These are phyloP conservation scores for Triplophysa bombifrons DNA, from an alignment of 2,797 vertebrate species.

Conservation along the genomic window DNA sequence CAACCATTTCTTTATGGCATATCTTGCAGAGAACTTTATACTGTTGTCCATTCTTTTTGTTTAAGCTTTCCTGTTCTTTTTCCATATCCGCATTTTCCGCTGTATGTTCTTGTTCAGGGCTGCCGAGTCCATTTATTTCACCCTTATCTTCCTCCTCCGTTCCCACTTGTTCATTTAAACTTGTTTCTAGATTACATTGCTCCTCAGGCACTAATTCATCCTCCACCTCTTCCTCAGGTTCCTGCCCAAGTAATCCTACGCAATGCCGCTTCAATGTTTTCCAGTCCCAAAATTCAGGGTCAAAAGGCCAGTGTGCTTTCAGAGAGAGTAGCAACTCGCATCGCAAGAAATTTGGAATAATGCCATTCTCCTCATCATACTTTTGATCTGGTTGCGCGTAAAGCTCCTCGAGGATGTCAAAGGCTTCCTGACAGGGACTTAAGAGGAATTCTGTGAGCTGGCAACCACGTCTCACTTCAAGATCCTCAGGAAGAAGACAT, in stretches of 20 bases:
- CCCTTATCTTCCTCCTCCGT: slow-evolving; percentile 43
- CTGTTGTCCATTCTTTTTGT: slow-evolving; percentile 77
- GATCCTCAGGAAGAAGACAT: slow-evolving; percentile 90
- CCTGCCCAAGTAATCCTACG: slow-evolving; percentile 85
- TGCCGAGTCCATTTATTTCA: slow-evolving; percentile 32
- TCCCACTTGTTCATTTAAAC: slow-evolving; percentile 66
- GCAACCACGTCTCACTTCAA: slow-evolving; percentile 94
- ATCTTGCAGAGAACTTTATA: slow-evolving; percentile 90
- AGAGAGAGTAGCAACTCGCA: slow-evolving; percentile 93
- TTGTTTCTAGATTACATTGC: slow-evolving; percentile 69
- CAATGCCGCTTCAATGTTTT: slow-evolving; percentile 95
- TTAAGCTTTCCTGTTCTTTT: slow-evolving; percentile 54
- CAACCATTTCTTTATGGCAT: slow-evolving; percentile 88
- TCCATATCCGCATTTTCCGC: neutral
- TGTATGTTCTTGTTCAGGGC: slow-evolving; percentile 10
- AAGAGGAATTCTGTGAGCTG: slow-evolving; percentile 95
- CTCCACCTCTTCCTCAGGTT: slow-evolving; percentile 77
- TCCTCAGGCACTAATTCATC: slow-evolving; percentile 73
- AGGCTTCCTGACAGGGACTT: slow-evolving; percentile 84
- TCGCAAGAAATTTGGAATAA: slow-evolving; percentile 94
- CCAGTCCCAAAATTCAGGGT: slow-evolving; percentile 99
- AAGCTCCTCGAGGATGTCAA: slow-evolving; percentile 87
- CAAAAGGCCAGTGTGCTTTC: slow-evolving; percentile 97
- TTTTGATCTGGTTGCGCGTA: slow-evolving; percentile 94
- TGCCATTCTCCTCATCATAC: slow-evolving; percentile 88